Percentiles rank a stretch among this genome's conserved stretches.
Evolutionary conservation across 1,140 invertebrate genomes (phyloP).

Genomic region (Zaprionus kolodkinae): DNA sequence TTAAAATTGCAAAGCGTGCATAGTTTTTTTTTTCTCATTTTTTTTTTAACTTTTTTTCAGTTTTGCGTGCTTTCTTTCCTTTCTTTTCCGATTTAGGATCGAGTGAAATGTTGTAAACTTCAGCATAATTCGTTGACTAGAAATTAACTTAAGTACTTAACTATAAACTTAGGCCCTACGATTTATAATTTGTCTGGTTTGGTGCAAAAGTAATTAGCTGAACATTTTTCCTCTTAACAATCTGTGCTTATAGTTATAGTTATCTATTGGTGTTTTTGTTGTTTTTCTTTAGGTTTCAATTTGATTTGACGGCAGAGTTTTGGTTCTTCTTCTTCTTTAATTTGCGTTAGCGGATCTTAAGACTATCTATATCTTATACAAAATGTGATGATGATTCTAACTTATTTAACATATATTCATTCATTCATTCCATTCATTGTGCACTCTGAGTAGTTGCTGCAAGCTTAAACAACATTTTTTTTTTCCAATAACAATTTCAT

Average conservation of each 20-base stretch:
- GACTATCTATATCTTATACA: background rate
- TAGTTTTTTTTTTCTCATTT: slow-evolving; percentile 43
- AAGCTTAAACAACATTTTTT: slow-evolving; percentile 62
- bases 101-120: slow-evolving; percentile 60
- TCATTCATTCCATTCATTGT: slow-evolving; percentile 23
- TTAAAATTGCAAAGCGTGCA: slow-evolving; percentile 72
- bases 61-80: slow-evolving; percentile 12
- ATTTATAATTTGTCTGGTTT: slow-evolving; percentile 40
- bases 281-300: slow-evolving; percentile 32
- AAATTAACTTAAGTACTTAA: slow-evolving; percentile 80
- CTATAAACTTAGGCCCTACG: slow-evolving; percentile 45
- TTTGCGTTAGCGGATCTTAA: background rate
- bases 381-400: slow-evolving; percentile 8
- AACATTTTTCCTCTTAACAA: slow-evolving; percentile 52
- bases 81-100: slow-evolving; percentile 24
- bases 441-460: slow-evolving; percentile 57
- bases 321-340: slow-evolving; percentile 36
- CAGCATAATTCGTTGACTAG: slow-evolving; percentile 81
- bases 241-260: slow-evolving; percentile 53
- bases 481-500: slow-evolving; percentile 61
- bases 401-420: slow-evolving; percentile 1
- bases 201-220: slow-evolving; percentile 61
- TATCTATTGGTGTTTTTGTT: slow-evolving; percentile 51
- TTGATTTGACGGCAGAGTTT: slow-evolving; percentile 44
- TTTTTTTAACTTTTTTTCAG: slow-evolving; percentile 3